Base-by-base conservation (phyloP, 2,797 vertebrate genomes). In the Oceanodroma leucorhoa region DNA sequence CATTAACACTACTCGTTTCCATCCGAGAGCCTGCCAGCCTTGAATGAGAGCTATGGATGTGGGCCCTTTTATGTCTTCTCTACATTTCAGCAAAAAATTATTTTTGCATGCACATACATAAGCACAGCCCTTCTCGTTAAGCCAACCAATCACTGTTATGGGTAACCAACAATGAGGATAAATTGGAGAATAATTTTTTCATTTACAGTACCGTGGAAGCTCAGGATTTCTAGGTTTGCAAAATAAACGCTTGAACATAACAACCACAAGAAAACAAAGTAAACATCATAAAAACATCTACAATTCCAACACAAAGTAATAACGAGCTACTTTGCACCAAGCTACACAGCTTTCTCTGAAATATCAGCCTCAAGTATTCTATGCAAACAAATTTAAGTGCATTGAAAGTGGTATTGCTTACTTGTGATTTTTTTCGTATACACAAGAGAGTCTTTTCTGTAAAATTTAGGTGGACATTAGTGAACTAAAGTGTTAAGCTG, bases 251-350 rank as follows among this genome's bases (percentile, higher is more conserved):
- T 92, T 92, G 55, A 84, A 93, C 46, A 79, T 19, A 85, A 87
- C 67, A 72, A 90, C 36, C 36, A 93, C 65, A 94, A 90, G 76
- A 65, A 95, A 93, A 91, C 48, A 62, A 76, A 87, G 29, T 41
- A 65, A 96, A 70, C 55, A 88, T 40, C 36, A 92, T 82, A 95
- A 96, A 88, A 46, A 73, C 60, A 85, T 54, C 36, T 73, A 58
- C 70, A 82, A 48, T 91, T 38, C 58, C 70, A 96, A 77, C 60
- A 85, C 64, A 64, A 95, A 91, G 64, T 78, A 83, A 89, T 76
- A 93, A 75, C 20, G 53, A 83, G 78, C 54, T 87, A 46, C 66
- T 96, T 53, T 75, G 81, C 76, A 96, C 22, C 23, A 84, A 93
- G 34, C 34, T 70, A 66, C 40, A 34, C 2, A 66, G 62, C 29